Evolutionary conservation across 30 jellyfish, hydroid and myxozoan genomes (phyloP), one percentile per base, ranked within the genome.

Genomic region (Aurelia aurita complex sp. Pacific): DNA sequence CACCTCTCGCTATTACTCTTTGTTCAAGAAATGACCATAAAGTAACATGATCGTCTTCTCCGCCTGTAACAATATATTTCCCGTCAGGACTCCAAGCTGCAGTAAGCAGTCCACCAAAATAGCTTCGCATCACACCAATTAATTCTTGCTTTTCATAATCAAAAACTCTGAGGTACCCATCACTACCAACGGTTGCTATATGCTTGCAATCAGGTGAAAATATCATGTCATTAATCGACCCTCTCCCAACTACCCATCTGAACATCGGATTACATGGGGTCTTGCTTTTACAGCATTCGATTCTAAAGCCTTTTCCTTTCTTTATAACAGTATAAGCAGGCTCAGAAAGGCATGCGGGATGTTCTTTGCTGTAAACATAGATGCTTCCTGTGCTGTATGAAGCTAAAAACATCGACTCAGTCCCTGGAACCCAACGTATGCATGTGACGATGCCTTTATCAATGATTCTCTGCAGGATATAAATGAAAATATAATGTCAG

Each of bases 61-160:
- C 98, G 5, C 98, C 98, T 13, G 98, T 94, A 1, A 94, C 97
- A 19, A 94, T 88, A 65, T 94, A 94, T 35, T 80, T 85, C 17
- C 98, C 98, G 76, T 94, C 98, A 15, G 98, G 98, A 79, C 98
- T 94, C 98, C 98, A 94, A 10, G 96, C 87, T 16, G 94, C 98
- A 32, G 97, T 82, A 51, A 94, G 85, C 74, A 94, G 69, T 62
- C 98, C 98, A 38, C 97, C 98, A 83, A 94, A 94, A 74, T 94
- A 94, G 63, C 96, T 82, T 46, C 97, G 78, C 98, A 94, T 94
- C 67, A 84, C 33, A 14, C 97, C 93, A 54, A 94, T 80, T 67
- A 94, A 85, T 69, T 94, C 98, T 71, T 87, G 97, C 59, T 78
- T 77, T 59, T 94, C 98, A 61, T 89, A 94, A 59, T 94, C 96